Conservation (phyloP, 2,888 invertebrate species). For the Eristalis intricaria region DNA sequence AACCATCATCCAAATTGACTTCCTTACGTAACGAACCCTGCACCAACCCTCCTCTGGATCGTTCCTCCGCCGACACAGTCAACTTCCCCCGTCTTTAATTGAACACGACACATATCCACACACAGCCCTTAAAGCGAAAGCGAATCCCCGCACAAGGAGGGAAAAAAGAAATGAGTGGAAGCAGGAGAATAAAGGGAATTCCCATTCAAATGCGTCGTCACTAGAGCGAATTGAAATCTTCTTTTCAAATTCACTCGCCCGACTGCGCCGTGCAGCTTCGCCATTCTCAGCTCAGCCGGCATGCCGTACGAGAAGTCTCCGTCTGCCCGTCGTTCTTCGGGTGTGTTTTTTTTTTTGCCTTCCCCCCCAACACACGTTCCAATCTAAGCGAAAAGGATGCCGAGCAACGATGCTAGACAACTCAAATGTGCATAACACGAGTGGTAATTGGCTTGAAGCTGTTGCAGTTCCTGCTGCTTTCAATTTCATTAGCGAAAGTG, state of each 20-base stretch:
- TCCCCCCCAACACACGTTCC: background rate
- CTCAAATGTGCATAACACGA: background rate
- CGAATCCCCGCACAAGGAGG: background rate
- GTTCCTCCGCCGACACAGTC: background rate
- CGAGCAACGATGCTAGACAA: background rate
- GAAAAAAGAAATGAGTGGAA: background rate
- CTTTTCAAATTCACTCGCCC: background rate
- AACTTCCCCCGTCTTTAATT: background rate
- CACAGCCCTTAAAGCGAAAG: background rate
- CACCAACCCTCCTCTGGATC: background rate
- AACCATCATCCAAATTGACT: background rate
- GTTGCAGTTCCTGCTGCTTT: slow-evolving; percentile 1
- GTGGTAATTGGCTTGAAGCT: background rate
- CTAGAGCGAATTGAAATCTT: slow-evolving; percentile 1
- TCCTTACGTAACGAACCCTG: background rate
- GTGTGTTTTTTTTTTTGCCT: background rate
- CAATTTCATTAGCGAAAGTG: slow-evolving; percentile 1
- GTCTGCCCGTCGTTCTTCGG: background rate
- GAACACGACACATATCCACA: background rate
- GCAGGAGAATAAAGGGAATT: background rate
- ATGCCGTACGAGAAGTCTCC: background rate
- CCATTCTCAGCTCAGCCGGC: background rate
- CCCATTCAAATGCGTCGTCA: slow-evolving; percentile 1
- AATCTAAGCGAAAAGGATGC: background rate
- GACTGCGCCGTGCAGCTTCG: background rate